Percentiles rank a stretch among this genome's conserved stretches.
phyloP scores from a whole-genome alignment of 2,113 vertebrate species.

The Xerus inauris region DNA sequence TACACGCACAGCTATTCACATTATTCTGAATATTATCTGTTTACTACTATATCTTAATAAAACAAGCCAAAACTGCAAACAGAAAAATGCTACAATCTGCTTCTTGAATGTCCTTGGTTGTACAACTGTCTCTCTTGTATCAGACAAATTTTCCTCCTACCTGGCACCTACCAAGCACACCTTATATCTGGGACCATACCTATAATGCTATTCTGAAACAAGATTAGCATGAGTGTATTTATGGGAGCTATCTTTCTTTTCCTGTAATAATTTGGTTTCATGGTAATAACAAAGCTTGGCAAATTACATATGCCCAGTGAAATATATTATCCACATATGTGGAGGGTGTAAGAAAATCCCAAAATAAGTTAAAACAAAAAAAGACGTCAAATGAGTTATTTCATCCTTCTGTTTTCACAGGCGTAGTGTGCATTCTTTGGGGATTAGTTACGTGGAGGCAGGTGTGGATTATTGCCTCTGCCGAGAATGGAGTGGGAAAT shows the following conservation, averaged over 20 bases:
- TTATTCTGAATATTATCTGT: background rate
- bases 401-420: background rate
- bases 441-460: background rate
- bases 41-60: background rate
- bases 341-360: conserved; percentile 17
- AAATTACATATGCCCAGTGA: conserved; percentile 45
- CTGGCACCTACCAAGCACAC: background rate
- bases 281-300: conserved; percentile 21
- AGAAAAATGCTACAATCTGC: background rate
- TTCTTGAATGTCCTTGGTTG: background rate
- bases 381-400: background rate
- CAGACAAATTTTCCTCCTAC: background rate
- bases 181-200: background rate
- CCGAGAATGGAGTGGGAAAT: background rate
- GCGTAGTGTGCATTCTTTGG: background rate
- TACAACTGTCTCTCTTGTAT: background rate
- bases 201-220: background rate
- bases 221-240: conserved; percentile 10
- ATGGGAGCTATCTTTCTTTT: conserved; percentile 58
- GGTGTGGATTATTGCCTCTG: background rate
- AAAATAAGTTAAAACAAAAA: conserved; percentile 51
- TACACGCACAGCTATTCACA: background rate
- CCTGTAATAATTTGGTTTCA: conserved; percentile 58
- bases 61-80: background rate
- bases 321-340: conserved; percentile 59